A percentile compares a stretch with the other conserved stretches of the same genome.
Evolutionary conservation across 2,113 vertebrate genomes (phyloP).

Genomic region (Grus americana): DNA sequence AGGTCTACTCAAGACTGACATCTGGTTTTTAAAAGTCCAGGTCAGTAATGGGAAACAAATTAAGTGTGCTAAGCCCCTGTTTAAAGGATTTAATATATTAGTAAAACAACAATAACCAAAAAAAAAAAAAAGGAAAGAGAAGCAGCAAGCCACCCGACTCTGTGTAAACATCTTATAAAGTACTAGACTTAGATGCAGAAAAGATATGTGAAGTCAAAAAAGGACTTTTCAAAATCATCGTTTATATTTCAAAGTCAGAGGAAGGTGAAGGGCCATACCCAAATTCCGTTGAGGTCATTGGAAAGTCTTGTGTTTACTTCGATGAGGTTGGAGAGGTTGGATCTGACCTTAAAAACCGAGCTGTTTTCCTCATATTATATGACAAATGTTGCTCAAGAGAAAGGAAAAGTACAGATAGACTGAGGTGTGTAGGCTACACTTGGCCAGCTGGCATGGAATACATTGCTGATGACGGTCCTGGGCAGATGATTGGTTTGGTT

Average conservation of each 20-base stretch:
- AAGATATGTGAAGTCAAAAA: neutral
- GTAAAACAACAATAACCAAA: neutral
- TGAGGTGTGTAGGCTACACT: neutral
- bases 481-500: neutral
- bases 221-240: neutral
- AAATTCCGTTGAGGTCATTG: constrained; percentile 9
- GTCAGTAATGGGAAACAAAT: neutral
- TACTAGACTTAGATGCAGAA: neutral
- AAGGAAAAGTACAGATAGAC: neutral
- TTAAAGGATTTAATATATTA: neutral
- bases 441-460: neutral
- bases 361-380: constrained; percentile 19
- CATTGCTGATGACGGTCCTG: neutral
- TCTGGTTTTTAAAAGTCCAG: neutral
- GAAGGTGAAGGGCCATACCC: neutral
- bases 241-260: neutral
- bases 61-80: neutral
- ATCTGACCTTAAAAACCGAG: neutral
- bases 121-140: neutral
- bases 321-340: constrained; percentile 15
- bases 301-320: constrained; percentile 26
- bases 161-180: neutral
- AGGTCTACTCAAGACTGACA: neutral
- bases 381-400: constrained; percentile 27
- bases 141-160: neutral